phyloP scores from a whole-genome alignment of 2,113 vertebrate species.

The Verasper variegatus region DNA sequence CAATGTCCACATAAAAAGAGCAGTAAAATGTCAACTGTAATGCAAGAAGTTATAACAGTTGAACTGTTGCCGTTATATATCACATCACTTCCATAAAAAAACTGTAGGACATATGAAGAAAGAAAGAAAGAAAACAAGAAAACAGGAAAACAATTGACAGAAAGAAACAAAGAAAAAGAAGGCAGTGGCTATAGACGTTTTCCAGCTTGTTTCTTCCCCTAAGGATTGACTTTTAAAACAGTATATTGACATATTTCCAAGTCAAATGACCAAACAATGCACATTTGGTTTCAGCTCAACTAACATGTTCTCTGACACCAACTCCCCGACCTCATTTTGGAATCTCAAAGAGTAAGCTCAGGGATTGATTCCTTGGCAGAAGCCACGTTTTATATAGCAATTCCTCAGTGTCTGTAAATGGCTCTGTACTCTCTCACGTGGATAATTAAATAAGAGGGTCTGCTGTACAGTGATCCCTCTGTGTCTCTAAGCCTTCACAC shows the following conservation, averaged over 20 bases:
- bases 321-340: constrained; percentile 6
- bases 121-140: too few species aligned
- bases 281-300: constrained; percentile 24
- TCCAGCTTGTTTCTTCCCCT: not conserved
- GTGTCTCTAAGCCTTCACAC: constrained; percentile 42
- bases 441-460: constrained; percentile 51
- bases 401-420: constrained; percentile 25
- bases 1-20: too few species aligned
- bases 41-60: too few species aligned
- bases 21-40: too few species aligned
- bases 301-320: constrained; percentile 6
- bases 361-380: constrained; percentile 24
- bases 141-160: too few species aligned
- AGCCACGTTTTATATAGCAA: not conserved
- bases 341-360: not conserved
- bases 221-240: constrained; percentile 5
- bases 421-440: constrained; percentile 44
- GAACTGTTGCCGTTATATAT: too few species aligned
- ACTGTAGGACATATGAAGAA: too few species aligned
- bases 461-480: constrained; percentile 32
- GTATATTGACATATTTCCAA: constrained; percentile 3
- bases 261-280: constrained; percentile 15
- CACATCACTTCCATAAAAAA: too few species aligned
- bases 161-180: not conserved
- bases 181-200: not conserved